A percentile compares a stretch with the other conserved stretches of the same genome.
phyloP scores from a whole-genome alignment of 2,797 vertebrate genomes.

The Uromys caudimaculatus region DNA sequence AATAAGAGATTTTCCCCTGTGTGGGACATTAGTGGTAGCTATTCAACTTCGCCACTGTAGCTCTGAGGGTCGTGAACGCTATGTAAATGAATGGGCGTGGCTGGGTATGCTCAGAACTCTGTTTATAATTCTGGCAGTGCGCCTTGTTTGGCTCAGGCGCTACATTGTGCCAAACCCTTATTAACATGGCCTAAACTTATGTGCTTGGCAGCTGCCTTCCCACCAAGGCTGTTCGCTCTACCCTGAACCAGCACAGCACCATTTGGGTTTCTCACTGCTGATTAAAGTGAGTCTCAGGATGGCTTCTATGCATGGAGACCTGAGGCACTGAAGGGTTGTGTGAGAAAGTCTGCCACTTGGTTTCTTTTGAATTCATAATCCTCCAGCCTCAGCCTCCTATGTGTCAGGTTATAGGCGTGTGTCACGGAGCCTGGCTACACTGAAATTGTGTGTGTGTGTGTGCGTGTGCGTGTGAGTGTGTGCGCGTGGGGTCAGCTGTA shows the following conservation, averaged over 20 bases:
- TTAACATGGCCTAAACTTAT: background rate
- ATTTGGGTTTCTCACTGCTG: background rate
- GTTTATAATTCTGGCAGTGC: background rate
- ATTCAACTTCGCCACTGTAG: background rate
- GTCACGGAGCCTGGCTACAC: background rate
- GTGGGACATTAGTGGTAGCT: background rate
- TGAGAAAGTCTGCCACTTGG: background rate
- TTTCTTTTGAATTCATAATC: background rate
- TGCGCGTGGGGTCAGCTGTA: background rate
- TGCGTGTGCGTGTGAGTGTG: background rate
- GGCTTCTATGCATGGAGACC: background rate
- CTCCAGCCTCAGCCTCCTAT: background rate
- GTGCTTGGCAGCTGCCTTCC: background rate
- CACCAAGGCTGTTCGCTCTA: background rate
- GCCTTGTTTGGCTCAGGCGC: background rate
- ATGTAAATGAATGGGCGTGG: background rate
- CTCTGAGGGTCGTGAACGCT: background rate
- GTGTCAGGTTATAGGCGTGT: background rate
- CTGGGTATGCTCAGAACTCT: constrained; percentile 49
- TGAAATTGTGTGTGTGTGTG: background rate
- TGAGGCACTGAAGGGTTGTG: background rate
- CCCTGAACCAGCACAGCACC: background rate
- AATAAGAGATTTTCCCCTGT: background rate
- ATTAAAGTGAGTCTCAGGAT: background rate
- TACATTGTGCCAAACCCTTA: background rate